Evolutionary conservation across 2,797 vertebrate species (phyloP).

Genomic region (Halcyon smyrnensis): DNA sequence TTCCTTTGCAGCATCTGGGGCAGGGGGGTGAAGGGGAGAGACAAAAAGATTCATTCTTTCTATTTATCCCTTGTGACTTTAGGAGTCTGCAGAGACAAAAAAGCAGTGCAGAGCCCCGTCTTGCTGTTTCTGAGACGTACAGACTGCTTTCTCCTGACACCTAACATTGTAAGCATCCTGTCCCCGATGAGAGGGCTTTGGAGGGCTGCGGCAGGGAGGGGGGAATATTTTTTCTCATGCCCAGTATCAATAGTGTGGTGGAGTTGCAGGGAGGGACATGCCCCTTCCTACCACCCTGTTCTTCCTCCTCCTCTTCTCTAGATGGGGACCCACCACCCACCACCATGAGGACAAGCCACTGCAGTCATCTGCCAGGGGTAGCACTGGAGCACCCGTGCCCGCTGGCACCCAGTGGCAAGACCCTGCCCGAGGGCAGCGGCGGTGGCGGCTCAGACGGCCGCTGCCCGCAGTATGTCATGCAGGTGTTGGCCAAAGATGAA

Average conservation of each 20-base stretch:
- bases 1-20: not conserved
- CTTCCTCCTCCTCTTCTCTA: constrained; percentile 50
- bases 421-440: rapidly evolving
- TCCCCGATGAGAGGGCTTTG: rapidly evolving
- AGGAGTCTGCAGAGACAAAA: not conserved
- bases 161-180: not conserved
- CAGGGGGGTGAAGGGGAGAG: too few relatives aligned
- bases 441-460: constrained; percentile 35
- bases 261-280: not conserved
- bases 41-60: not conserved
- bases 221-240: not conserved
- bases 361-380: constrained; percentile 84
- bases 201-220: not conserved
- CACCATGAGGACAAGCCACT: constrained; percentile 83
- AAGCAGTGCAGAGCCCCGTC: not conserved
- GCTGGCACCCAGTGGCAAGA: constrained; percentile 72
- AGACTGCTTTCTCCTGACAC: rapidly evolving
- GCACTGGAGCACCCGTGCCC: constrained; percentile 71
- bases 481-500: constrained; percentile 83
- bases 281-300: not conserved
- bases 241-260: not conserved
- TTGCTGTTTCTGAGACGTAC: not conserved
- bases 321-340: constrained; percentile 79
- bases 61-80: not conserved
- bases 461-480: constrained; percentile 84